Evolutionary conservation across 2,113 vertebrate genomes (phyloP), one percentile per base, ranked within the genome.

Genomic region (Nothocercus julius): DNA sequence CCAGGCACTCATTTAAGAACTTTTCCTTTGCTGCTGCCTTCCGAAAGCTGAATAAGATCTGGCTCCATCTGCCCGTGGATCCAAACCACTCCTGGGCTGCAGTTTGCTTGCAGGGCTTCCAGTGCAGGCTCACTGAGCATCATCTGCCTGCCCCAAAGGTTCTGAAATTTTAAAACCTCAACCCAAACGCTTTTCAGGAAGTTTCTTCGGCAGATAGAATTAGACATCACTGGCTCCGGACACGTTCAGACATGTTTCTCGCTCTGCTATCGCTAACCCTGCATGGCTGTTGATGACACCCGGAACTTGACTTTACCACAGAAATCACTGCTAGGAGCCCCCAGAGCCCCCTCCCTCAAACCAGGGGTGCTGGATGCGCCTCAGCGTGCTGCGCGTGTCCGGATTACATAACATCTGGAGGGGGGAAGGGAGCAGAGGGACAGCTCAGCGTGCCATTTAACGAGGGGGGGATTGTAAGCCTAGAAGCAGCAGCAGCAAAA

Each of bases 1-100:
- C 4, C 42, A 16, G n/a, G 34, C 53, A 72, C 75, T 15, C 13
- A 13, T 27, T n/a, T 25, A 3, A 7, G 6, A 89, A 45, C 34
- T 62, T 75, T 2, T 30, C 12, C 22, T 69, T 30, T 32, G 36
- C 28, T 13, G 30, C 66, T 12, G 34, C 28, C 62, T 62, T 67
- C 1, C 0, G 6, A 2, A 40, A 56, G 24, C 21, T 45, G 6
- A 8, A 1, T 3, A 51, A 10, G 19, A 13, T n/a, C 42, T 7
- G 30, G 19, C 16, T 11, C 54, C 49, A 49, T 2, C 54, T n/a
- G 8, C 2, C 42, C 80, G 51, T 19, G 27, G 34, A 8, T 22
- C 28, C 5, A 4, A 44, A 22, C 30, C 2, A 1, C 4, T 4
- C 34, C 4, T 2, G 11, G 3, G 6, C 16, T 7, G 2, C 15